These are phyloP conservation scores for Oreortyx pictus DNA, from an alignment of 2,797 vertebrate genomes.

Conservation along the genomic window DNA sequence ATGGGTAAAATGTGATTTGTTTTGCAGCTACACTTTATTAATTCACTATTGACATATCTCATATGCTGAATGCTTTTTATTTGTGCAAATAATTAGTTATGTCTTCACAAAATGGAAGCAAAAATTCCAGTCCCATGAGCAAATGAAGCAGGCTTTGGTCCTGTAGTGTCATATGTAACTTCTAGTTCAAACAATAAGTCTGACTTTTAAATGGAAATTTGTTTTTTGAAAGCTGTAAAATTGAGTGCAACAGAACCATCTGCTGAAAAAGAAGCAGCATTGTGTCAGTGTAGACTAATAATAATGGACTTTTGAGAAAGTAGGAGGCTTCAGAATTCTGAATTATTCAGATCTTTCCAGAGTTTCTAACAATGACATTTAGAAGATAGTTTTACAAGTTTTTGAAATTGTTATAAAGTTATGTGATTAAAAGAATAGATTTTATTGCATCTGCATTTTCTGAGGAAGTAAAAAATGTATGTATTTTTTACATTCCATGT, in stretches of 20 bases:
- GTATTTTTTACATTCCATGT: not conserved
- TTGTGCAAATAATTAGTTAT: conserved; percentile 17
- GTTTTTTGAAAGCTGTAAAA: conserved; percentile 39
- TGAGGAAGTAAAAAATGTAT: not conserved
- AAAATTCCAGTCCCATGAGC: not conserved
- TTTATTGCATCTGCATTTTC: conserved; percentile 5
- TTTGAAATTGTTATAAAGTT: not conserved
- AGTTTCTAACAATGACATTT: not conserved
- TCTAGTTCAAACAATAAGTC: conserved; percentile 15
- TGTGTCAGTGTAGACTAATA: conserved; percentile 22
- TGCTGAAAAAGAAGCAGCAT: not conserved
- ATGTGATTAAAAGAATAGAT: not conserved
- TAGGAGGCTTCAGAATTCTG: not conserved
- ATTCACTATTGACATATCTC: not conserved
- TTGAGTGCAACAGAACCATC: conserved; percentile 17
- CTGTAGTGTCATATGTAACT: not conserved
- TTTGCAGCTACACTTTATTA: conserved; percentile 1
- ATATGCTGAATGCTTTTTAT: not conserved
- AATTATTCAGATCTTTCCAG: not conserved
- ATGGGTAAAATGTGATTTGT: not conserved
- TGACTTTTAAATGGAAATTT: conserved; percentile 32
- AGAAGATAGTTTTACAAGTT: not conserved
- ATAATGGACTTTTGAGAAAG: conserved; percentile 2
- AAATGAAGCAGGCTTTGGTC: conserved; percentile 24
- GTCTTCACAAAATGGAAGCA: not conserved